A percentile compares a stretch with the other conserved stretches of the same genome.
These are phyloP conservation scores for Butorides virescens DNA, from an alignment of 2,113 vertebrate species.

Conservation along the genomic window DNA sequence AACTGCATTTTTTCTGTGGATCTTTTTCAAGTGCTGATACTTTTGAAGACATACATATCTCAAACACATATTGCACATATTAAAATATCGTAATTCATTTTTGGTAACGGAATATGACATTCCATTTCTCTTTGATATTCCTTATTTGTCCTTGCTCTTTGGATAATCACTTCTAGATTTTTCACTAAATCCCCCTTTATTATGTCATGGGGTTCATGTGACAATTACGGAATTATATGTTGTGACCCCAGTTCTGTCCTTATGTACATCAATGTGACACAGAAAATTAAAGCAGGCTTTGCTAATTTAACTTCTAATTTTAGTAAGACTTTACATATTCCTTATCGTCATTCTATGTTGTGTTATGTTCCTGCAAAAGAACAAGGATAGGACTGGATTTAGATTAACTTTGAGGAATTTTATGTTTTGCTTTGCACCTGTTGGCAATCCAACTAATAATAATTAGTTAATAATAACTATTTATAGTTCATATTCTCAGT, in stretches of 20 bases:
- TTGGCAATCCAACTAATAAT: neutral
- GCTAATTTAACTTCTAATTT: neutral
- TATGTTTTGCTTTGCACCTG: neutral
- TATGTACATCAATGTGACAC: neutral
- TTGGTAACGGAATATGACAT: neutral
- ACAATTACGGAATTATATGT: neutral
- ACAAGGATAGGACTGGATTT: neutral
- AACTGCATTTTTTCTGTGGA: neutral
- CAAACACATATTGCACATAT: neutral
- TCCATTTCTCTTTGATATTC: neutral
- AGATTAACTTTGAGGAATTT: neutral
- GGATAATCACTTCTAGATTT: neutral
- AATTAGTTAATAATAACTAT: too few relatives aligned
- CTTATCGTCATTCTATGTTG: neutral
- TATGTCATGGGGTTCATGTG: rapidly evolving
- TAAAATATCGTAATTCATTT: neutral
- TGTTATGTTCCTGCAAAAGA: neutral
- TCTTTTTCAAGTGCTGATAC: neutral
- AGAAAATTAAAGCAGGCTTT: neutral
- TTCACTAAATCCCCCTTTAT: neutral
- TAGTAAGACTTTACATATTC: neutral
- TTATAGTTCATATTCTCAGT: neutral
- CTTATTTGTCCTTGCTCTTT: neutral
- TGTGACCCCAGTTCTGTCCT: neutral
- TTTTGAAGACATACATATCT: neutral